Percentiles rank a stretch among this genome's conserved stretches.
Evolutionary conservation across 2,888 invertebrate genomes (phyloP).

Genomic region (Cheilosia grossa): DNA sequence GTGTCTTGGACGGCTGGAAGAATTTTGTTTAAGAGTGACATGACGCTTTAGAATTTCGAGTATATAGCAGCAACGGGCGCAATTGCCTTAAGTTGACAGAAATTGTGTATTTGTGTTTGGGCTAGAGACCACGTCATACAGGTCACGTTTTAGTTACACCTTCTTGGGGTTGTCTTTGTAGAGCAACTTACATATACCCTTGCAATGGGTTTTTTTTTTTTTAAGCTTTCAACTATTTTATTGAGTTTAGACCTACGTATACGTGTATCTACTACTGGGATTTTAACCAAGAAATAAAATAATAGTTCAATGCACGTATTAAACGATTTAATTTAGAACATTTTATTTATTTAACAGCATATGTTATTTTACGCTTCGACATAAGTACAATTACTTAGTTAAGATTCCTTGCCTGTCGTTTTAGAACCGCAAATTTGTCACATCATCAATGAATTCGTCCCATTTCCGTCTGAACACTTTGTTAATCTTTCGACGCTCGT

Average conservation of each 20-base stretch:
- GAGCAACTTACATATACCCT: no score
- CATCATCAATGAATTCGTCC: conserved; percentile 82
- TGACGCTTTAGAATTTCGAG: not conserved
- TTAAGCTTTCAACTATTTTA: no score
- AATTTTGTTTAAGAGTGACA: not conserved
- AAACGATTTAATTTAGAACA: conserved; percentile 32
- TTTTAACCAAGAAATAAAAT: no score
- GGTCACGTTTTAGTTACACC: no score
- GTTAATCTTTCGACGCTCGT: conserved; percentile 81
- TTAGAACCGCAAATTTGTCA: conserved; percentile 81
- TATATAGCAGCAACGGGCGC: not conserved
- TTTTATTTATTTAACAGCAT: conserved; percentile 41
- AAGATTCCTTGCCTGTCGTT: not conserved
- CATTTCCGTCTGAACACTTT: conserved; percentile 81
- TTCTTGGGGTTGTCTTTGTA: no score
- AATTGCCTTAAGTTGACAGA: not conserved
- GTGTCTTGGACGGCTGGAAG: not conserved
- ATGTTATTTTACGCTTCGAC: conserved; percentile 19
- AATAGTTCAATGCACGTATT: not conserved
- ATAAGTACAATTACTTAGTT: conserved; percentile 62
- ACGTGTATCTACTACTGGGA: no score
- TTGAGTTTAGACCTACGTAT: no score
- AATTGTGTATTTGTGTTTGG: no score
- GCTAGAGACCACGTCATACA: no score
- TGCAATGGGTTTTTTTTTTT: no score